A percentile compares a stretch with the other conserved stretches of the same genome.
phyloP scores from a whole-genome alignment of 1,140 invertebrate genomes.

The Matsumurasca onukii region DNA sequence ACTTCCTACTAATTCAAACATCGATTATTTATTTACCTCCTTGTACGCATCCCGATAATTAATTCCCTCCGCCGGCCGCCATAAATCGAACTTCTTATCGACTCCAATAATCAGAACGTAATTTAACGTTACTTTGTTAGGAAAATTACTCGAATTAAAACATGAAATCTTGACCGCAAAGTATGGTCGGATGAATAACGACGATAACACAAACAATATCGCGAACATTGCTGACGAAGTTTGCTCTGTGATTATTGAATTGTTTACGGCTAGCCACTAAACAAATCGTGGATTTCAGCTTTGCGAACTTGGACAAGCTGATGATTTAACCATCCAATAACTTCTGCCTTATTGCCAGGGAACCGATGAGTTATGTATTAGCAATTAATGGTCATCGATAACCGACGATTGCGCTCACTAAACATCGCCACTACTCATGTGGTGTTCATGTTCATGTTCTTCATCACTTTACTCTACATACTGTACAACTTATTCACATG shows the following conservation, averaged over 20 bases:
- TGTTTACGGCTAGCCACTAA: not conserved
- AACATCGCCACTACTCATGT: no score
- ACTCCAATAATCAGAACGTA: not conserved
- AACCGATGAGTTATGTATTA: no score
- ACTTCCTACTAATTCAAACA: slow-evolving; percentile 10
- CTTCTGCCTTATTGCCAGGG: no score
- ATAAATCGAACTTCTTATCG: slow-evolving; percentile 16
- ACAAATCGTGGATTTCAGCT: not conserved
- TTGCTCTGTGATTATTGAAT: slow-evolving; percentile 4
- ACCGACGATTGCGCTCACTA: no score
- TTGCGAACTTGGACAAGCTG: not conserved
- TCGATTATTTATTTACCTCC: slow-evolving; percentile 5
- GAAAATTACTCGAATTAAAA: slow-evolving; percentile 24
- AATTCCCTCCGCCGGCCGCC: not conserved
- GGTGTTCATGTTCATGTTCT: no score
- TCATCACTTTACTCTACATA: no score
- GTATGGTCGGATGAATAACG: not conserved
- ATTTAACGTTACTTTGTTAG: not conserved
- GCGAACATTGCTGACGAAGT: not conserved
- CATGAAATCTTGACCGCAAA: slow-evolving; percentile 14
- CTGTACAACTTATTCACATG: no score
- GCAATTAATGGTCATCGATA: no score
- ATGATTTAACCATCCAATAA: no score
- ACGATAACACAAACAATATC: not conserved
- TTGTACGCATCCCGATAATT: not conserved